These are phyloP conservation scores for Perognathus longimembris DNA, from an alignment of 2,113 vertebrate species.

Conservation along the genomic window DNA sequence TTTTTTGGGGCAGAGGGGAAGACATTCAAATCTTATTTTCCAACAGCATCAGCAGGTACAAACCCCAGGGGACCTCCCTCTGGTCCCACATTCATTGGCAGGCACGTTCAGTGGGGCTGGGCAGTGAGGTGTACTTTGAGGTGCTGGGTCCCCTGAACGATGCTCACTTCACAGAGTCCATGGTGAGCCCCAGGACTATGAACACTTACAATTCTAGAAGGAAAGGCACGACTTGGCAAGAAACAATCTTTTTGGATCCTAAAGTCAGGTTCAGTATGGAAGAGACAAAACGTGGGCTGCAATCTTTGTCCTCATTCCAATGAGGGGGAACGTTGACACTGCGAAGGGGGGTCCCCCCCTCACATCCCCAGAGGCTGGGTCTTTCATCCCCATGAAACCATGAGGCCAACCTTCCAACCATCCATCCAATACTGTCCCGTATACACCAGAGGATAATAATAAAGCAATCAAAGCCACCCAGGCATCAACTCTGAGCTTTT, in stretches of 20 bases:
- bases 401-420: constrained; percentile 24
- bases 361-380: constrained; percentile 40
- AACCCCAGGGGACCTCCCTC: constrained; percentile 84
- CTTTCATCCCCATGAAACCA: constrained; percentile 66
- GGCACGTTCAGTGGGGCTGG: constrained; percentile 65
- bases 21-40: constrained; percentile 96
- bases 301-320: constrained; percentile 69
- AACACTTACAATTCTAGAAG: constrained; percentile 86
- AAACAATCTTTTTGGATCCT: constrained; percentile 86
- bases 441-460: constrained; percentile 67
- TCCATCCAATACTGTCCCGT: constrained; percentile 74
- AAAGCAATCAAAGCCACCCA: constrained; percentile 78
- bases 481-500: constrained; percentile 83
- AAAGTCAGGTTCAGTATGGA: constrained; percentile 86
- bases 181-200: constrained; percentile 73
- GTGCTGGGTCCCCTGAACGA: constrained; percentile 79
- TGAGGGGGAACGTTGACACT: constrained; percentile 65
- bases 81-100: constrained; percentile 91
- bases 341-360: constrained; percentile 68
- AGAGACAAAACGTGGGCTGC: constrained; percentile 77
- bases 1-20: constrained; percentile 37
- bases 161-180: constrained; percentile 89
- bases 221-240: constrained; percentile 98
- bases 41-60: constrained; percentile 89
- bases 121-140: too few species aligned